Conservation (phyloP, 1,140 invertebrate genomes). For the Drosophila nasuta region DNA sequence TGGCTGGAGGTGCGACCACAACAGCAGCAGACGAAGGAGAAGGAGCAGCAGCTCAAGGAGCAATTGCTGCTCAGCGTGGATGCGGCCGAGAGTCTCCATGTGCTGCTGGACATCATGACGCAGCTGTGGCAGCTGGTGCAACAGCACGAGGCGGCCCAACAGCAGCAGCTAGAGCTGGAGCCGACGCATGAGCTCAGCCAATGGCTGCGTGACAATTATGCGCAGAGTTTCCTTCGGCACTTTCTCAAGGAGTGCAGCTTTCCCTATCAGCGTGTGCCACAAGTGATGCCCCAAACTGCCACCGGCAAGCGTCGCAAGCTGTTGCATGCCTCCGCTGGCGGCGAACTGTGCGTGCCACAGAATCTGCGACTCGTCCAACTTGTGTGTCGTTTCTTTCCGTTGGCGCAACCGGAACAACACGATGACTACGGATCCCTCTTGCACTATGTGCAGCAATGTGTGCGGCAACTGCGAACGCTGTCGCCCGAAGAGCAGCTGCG, state of each 20-base stretch:
- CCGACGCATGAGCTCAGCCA: constrained; percentile 77
- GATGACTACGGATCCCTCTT: constrained; percentile 38
- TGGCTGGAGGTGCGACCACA: constrained; percentile 90
- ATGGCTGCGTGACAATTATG: constrained; percentile 86
- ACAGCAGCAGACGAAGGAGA: constrained; percentile 68
- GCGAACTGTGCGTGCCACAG: constrained; percentile 65
- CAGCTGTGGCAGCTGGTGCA: constrained; percentile 86
- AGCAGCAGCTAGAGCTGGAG: constrained; percentile 52
- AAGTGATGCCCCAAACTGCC: not conserved
- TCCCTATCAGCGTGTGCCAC: constrained; percentile 62
- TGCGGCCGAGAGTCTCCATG: constrained; percentile 86
- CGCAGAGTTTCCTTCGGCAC: constrained; percentile 85
- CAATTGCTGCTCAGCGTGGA: constrained; percentile 85
- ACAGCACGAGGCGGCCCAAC: constrained; percentile 70
- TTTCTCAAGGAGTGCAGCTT: constrained; percentile 79
- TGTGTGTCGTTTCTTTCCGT: constrained; percentile 59
- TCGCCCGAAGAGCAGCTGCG: constrained; percentile 50
- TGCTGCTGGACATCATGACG: constrained; percentile 86
- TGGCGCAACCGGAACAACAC: constrained; percentile 37
- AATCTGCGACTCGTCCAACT: constrained; percentile 69
- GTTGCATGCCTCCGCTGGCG: constrained; percentile 17
- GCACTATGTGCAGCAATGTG: constrained; percentile 40
- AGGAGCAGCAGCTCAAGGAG: constrained; percentile 71
- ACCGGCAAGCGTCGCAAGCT: constrained; percentile 35
- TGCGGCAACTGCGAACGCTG: constrained; percentile 17